Conservation (phyloP, 2,797 vertebrate species). For the Myripristis murdjan region DNA sequence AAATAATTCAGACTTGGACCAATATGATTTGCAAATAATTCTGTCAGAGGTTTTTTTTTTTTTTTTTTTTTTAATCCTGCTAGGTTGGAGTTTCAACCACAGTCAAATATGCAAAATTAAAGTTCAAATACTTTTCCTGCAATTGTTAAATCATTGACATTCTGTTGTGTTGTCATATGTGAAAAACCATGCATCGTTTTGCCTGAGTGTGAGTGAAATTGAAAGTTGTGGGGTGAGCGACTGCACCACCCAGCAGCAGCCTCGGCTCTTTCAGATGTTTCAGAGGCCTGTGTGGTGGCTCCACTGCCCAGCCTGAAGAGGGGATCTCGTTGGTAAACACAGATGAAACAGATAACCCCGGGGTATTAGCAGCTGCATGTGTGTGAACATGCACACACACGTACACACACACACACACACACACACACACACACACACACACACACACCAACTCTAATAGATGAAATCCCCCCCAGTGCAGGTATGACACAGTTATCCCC, state of each 20-base stretch:
- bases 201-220: constrained; percentile 23
- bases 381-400: constrained; percentile 25
- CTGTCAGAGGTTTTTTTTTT: too few species aligned
- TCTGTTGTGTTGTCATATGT: background rate
- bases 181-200: constrained; percentile 14
- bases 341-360: constrained; percentile 64
- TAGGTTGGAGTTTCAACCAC: constrained; percentile 26
- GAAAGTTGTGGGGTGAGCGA: constrained; percentile 27
- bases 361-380: constrained; percentile 56
- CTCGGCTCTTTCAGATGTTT: constrained; percentile 42
- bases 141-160: background rate
- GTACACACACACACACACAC: constrained; percentile 27
- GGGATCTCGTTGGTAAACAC: constrained; percentile 58
- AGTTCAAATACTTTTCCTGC: constrained; percentile 30
- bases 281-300: constrained; percentile 25
- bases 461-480: constrained; percentile 72
- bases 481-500: constrained; percentile 81
- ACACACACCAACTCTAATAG: constrained; percentile 46
- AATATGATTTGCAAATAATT: background rate
- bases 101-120: constrained; percentile 23
- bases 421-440: constrained; percentile 24
- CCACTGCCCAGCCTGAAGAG: background rate
- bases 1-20: background rate
- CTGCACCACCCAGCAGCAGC: background rate
- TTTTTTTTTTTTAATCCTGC: background rate